phyloP scores from a whole-genome alignment of 2,113 vertebrate genomes.

The Erythrocercus mccallii region DNA sequence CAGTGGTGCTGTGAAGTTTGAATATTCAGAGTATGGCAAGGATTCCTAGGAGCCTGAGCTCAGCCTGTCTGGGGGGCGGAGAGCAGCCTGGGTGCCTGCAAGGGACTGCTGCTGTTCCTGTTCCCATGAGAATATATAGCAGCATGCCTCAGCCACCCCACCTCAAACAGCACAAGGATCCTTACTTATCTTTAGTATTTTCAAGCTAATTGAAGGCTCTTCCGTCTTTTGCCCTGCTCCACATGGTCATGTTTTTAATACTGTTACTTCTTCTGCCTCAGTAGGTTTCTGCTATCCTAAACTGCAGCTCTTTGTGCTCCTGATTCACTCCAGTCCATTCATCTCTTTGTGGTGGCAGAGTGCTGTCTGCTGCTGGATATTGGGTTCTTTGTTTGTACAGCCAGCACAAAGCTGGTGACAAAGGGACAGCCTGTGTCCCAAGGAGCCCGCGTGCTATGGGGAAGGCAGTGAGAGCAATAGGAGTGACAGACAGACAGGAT shows the following conservation, averaged over 20 bases:
- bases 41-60: neutral
- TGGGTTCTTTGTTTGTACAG: slow-evolving; percentile 52
- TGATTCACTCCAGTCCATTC: slow-evolving; percentile 58
- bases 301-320: slow-evolving; percentile 45
- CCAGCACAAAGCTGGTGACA: slow-evolving; percentile 30
- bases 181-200: neutral
- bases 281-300: slow-evolving; percentile 22
- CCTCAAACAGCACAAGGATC: neutral
- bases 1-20: neutral
- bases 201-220: neutral
- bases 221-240: slow-evolving; percentile 7
- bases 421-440: slow-evolving; percentile 14
- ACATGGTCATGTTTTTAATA: slow-evolving; percentile 32
- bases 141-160: neutral
- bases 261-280: slow-evolving; percentile 49
- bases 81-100: neutral
- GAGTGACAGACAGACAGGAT: neutral
- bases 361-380: slow-evolving; percentile 53
- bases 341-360: slow-evolving; percentile 38
- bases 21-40: neutral
- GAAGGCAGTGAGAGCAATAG: neutral
- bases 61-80: neutral
- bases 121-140: neutral
- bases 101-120: neutral
- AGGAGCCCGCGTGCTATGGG: neutral